These are phyloP conservation scores for Saccostrea glomerata DNA, from an alignment of 1,140 invertebrate species.

Conservation along the genomic window DNA sequence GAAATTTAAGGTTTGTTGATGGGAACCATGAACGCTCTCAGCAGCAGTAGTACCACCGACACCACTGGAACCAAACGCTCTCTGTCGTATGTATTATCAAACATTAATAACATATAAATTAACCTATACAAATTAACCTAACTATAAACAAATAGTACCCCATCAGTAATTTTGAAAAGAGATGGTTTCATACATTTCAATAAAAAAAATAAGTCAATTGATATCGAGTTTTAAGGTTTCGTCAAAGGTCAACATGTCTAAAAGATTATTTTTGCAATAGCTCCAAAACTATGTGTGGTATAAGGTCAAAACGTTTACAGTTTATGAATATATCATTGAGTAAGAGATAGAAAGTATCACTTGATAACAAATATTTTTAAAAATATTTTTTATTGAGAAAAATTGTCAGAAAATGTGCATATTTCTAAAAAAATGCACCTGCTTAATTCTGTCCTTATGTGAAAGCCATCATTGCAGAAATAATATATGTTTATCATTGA, in stretches of 20 bases:
- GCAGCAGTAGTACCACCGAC: not conserved
- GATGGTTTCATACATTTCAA: not conserved
- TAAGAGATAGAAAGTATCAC: too few relatives aligned
- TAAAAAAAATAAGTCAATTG: not conserved
- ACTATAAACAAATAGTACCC: too few relatives aligned
- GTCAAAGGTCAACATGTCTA: too few relatives aligned
- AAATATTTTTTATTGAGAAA: too few relatives aligned
- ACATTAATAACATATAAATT: not conserved
- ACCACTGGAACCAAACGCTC: not conserved
- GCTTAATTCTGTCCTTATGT: too few relatives aligned
- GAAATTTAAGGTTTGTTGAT: slow-evolving; percentile 9
- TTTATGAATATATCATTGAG: too few relatives aligned
- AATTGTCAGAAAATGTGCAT: too few relatives aligned
- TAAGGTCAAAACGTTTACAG: not conserved
- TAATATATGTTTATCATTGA: too few relatives aligned
- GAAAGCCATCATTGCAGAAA: too few relatives aligned
- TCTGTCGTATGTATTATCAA: slow-evolving; percentile 25
- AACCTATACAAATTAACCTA: not conserved
- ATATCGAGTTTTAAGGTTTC: not conserved
- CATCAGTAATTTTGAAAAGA: not conserved
- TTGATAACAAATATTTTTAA: too few relatives aligned
- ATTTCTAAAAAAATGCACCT: too few relatives aligned
- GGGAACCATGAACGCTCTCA: slow-evolving; percentile 34
- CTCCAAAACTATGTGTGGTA: not conserved
- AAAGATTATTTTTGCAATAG: too few relatives aligned